These are phyloP conservation scores for Xylocopa sonorina DNA, from an alignment of 1,140 invertebrate genomes.

Conservation along the genomic window DNA sequence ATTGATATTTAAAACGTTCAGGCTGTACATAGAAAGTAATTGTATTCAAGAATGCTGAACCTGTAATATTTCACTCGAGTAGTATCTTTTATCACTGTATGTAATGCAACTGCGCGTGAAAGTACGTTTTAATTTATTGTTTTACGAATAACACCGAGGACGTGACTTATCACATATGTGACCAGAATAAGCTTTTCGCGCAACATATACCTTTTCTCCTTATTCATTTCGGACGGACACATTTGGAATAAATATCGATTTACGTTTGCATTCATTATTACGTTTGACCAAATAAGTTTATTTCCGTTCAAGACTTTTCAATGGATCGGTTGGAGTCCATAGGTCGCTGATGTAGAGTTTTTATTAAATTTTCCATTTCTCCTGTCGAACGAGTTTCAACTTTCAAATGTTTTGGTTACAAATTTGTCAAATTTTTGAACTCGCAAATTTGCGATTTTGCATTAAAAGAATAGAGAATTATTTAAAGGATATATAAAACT, in stretches of 20 bases:
- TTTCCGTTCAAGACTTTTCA: too few relatives aligned
- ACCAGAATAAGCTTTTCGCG: background rate
- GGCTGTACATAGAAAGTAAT: background rate
- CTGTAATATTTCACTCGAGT: background rate
- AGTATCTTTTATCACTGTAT: background rate
- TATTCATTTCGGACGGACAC: too few relatives aligned
- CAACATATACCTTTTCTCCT: slow-evolving; percentile 5
- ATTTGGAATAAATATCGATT: background rate
- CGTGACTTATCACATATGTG: background rate
- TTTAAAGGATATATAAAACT: too few relatives aligned
- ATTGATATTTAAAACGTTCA: background rate
- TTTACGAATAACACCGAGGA: background rate
- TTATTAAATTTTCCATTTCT: background rate
- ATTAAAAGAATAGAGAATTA: too few relatives aligned
- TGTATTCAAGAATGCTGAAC: background rate
- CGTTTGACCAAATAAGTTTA: too few relatives aligned
- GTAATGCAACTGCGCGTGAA: background rate
- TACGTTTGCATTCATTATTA: too few relatives aligned
- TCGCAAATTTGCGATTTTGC: too few relatives aligned
- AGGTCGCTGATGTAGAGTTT: too few relatives aligned
- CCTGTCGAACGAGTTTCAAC: background rate
- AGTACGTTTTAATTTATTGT: background rate
- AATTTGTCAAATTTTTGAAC: too few relatives aligned
- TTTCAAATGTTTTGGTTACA: background rate
- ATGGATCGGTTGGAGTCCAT: too few relatives aligned